Evolutionary conservation across 2,888 invertebrate genomes (phyloP).

Genomic region (Dryococelus australis): DNA sequence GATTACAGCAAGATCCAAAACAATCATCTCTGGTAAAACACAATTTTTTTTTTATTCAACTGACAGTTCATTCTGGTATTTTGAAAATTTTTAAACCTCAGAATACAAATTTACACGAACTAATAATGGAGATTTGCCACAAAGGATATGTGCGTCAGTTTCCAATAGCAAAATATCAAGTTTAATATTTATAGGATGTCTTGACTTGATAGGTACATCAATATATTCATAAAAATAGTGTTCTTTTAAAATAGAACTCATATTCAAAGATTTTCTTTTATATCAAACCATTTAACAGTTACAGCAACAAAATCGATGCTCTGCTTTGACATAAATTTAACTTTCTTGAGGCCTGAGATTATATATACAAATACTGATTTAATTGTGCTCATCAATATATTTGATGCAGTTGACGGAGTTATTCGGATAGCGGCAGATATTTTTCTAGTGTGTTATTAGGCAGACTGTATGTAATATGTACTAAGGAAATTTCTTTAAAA

Average conservation of each 20-base stretch:
- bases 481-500: background rate
- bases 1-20: no score
- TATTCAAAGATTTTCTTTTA: background rate
- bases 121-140: no score
- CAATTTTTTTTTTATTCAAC: no score
- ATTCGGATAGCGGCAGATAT: background rate
- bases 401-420: background rate
- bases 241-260: background rate
- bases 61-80: no score
- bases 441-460: background rate
- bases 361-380: background rate
- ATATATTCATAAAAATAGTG: background rate
- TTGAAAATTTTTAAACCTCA: no score
- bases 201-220: background rate
- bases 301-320: background rate
- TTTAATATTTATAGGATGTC: no score
- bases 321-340: background rate
- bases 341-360: background rate
- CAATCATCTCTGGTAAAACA: no score
- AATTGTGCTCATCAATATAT: background rate
- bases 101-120: no score
- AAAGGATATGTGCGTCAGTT: no score
- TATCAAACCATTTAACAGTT: background rate
- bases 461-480: background rate
- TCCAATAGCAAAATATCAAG: no score